Base-by-base conservation (phyloP, 2,113 vertebrate species). In the Rhodinocichla rosea region DNA sequence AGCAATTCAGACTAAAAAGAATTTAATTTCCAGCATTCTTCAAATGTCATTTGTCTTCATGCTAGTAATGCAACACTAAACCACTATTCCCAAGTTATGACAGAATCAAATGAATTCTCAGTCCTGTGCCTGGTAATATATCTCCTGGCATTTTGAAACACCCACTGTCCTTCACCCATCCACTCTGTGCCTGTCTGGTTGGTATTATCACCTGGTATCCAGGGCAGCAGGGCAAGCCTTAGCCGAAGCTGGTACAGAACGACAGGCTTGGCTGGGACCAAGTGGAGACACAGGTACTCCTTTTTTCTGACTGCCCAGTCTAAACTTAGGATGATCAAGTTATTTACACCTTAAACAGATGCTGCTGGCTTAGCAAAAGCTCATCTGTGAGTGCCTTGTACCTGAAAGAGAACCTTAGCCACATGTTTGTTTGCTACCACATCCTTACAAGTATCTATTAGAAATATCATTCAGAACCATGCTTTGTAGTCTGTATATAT, bases 21-120 rank as follows among this genome's bases (percentile, higher is more conserved):
- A 60, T 85, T 88, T 90, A 73, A 92, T 86, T 80, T 88, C 55
- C 65, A 90, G 56, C 45, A 69, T 85, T 95, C 69, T 89, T 84
- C 83, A 91, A 64, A 89, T 24, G 59, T 90, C 44, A 74, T 80
- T 94, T 91, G 52, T 92, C 81, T 92, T 94, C 83, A 64, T 33
- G 60, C 22, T 92, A 90, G 32, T 78, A 86, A 82, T 19, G 47
- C 70, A 95, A 80, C 45, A 57, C 63, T 91, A 91, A 94, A 68
- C 33, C 82, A 52, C 35, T 73, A 44, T 44, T 52, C 47, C 23
- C 21, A 57, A 80, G 82, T 64, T 92, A 60, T 44, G 59, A 45
- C 92, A 88, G 15, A 95, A 91, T 84, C 76, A 95, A 64, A 49
- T 70, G 67, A 83, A 83, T 88, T 85, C 45, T 85, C 65, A 50